Evolutionary conservation across 2,888 invertebrate genomes (phyloP).

Genomic region (Paralinhomoeus sp.): DNA sequence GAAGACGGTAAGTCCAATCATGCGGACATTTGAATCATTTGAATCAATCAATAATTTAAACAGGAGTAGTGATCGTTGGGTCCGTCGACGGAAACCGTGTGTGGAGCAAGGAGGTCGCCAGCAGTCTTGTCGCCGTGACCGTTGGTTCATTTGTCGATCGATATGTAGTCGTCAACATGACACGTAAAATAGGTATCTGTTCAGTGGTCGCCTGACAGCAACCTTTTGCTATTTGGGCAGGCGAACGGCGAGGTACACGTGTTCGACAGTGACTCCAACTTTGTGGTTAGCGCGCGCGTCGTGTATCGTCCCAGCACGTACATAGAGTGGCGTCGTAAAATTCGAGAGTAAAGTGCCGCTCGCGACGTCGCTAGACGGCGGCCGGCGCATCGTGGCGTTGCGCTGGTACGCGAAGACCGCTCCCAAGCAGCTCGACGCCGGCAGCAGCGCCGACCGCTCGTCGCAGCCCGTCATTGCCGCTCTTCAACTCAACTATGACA

Average conservation of each 20-base stretch:
- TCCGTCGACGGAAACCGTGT: slow-evolving; percentile 91
- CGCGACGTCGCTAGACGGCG: background rate
- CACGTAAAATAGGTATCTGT: slow-evolving; percentile 4
- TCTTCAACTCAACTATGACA: slow-evolving; percentile 4
- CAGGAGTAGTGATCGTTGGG: slow-evolving; percentile 73
- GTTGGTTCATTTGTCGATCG: background rate
- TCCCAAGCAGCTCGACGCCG: slow-evolving; percentile 2
- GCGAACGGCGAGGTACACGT: slow-evolving; percentile 73
- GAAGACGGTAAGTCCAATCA: slow-evolving; percentile 51
- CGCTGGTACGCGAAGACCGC: slow-evolving; percentile 12
- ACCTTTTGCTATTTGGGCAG: slow-evolving; percentile 63
- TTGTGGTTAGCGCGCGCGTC: slow-evolving; percentile 36
- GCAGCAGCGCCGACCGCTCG: background rate
- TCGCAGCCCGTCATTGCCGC: background rate
- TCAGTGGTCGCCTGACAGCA: slow-evolving; percentile 79
- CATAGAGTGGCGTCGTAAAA: no score
- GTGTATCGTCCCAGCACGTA: no score
- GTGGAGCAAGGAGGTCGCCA: slow-evolving; percentile 91
- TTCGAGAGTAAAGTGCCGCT: no score
- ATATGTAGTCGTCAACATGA: background rate
- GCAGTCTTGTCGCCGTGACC: slow-evolving; percentile 22
- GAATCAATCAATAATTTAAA: background rate
- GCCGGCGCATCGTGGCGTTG: slow-evolving; percentile 10
- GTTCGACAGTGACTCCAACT: slow-evolving; percentile 69
- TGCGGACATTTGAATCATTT: background rate